Evolutionary conservation across 2,888 invertebrate genomes (phyloP).

Genomic region (Panopea generosa): DNA sequence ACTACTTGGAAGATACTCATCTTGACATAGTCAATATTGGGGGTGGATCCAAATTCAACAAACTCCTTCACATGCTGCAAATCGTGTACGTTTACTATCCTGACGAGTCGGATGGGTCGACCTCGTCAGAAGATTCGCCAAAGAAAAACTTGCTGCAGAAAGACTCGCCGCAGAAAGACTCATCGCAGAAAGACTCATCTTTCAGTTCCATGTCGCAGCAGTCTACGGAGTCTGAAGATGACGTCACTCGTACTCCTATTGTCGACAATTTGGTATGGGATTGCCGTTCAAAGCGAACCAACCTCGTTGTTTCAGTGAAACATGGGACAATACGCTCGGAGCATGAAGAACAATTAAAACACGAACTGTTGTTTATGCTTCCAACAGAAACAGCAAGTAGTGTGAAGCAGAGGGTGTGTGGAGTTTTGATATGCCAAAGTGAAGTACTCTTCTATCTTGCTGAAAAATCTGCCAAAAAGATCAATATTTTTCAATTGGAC

Average conservation of each 20-base stretch:
- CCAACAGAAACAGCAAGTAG: constrained; percentile 3
- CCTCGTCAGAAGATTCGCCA: constrained; percentile 1
- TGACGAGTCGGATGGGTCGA: constrained; percentile 1
- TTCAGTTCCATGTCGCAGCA: constrained; percentile 1
- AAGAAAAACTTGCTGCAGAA: neutral
- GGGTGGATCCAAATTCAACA: constrained; percentile 1
- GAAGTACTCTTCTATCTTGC: constrained; percentile 3
- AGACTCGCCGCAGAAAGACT: neutral
- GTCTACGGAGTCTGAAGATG: neutral
- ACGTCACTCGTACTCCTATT: neutral
- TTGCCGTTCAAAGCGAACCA: constrained; percentile 1
- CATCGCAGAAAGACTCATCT: constrained; percentile 1
- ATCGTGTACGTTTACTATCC: constrained; percentile 3
- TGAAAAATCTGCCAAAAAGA: constrained; percentile 3
- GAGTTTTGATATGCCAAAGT: constrained; percentile 1
- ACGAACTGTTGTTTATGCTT: constrained; percentile 1
- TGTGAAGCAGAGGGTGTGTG: constrained; percentile 3
- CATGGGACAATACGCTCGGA: neutral
- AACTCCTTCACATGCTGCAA: constrained; percentile 1
- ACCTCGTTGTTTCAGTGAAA: constrained; percentile 2
- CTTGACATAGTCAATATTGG: constrained; percentile 3
- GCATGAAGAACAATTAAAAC: constrained; percentile 3
- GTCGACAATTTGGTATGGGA: constrained; percentile 3
- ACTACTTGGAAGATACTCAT: constrained; percentile 1
- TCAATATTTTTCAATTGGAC: constrained; percentile 3